These are phyloP conservation scores for Pyxicephalus adspersus DNA, from an alignment of 2,113 vertebrate genomes.

Conservation along the genomic window DNA sequence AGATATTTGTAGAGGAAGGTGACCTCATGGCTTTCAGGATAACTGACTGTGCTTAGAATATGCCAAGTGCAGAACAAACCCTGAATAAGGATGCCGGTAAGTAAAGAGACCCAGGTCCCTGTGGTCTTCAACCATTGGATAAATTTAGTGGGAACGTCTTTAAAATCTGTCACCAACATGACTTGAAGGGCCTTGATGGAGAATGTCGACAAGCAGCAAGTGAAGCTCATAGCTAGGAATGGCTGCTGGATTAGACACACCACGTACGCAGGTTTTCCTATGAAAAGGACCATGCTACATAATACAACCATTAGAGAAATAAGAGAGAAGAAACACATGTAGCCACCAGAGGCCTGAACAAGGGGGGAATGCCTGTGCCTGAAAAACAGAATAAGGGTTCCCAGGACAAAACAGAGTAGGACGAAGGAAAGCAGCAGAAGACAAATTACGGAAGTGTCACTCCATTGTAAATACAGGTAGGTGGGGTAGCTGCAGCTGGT, in stretches of 20 bases:
- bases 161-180: conserved; percentile 73
- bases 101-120: conserved; percentile 67
- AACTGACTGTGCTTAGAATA: conserved; percentile 49
- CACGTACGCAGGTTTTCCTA: conserved; percentile 67
- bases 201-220: conserved; percentile 68
- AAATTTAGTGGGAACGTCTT: conserved; percentile 62
- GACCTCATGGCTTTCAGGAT: conserved; percentile 63
- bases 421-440: conserved; percentile 62
- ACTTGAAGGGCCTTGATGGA: conserved; percentile 73
- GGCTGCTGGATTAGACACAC: conserved; percentile 73
- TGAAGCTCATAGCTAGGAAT: conserved; percentile 69
- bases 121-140: conserved; percentile 64
- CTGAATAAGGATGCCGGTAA: conserved; percentile 70
- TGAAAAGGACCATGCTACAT: conserved; percentile 70
- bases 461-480: conserved; percentile 68
- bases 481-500: conserved; percentile 66
- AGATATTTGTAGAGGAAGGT: conserved; percentile 67
- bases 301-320: conserved; percentile 67
- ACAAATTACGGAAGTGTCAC: conserved; percentile 57
- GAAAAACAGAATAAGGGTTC: conserved; percentile 65
- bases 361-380: conserved; percentile 65
- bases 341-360: conserved; percentile 70
- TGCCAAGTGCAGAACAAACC: conserved; percentile 71
- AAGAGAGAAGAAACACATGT: conserved; percentile 63
- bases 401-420: conserved; percentile 64